phyloP scores from a whole-genome alignment of 23 tunicate genomes.

The Ciona savignyi region DNA sequence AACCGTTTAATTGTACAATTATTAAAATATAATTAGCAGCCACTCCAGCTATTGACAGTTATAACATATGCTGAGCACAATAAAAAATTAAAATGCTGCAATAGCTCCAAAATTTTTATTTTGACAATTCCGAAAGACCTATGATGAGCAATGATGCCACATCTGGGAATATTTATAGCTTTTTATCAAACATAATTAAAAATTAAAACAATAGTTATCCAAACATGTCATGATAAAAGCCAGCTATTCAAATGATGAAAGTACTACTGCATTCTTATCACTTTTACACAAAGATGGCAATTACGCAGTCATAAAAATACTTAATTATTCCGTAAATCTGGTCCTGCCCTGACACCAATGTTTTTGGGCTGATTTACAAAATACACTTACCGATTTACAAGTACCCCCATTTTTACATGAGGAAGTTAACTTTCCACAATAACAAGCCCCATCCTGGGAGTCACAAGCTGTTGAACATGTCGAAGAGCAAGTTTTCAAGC shows the following conservation, averaged over 20 bases:
- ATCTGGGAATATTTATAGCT: no score
- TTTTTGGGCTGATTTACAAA: neutral
- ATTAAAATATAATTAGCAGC: no score
- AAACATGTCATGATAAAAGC: no score
- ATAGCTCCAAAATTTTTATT: no score
- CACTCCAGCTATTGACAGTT: no score
- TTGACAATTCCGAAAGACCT: no score
- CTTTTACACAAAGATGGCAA: neutral
- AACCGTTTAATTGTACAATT: neutral
- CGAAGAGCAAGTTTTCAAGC: slow-evolving; percentile 14
- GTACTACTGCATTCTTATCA: neutral
- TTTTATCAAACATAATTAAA: no score
- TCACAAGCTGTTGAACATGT: slow-evolving; percentile 15
- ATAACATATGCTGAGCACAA: no score
- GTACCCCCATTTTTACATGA: slow-evolving; percentile 32
- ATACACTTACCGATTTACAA: slow-evolving; percentile 20
- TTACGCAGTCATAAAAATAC: neutral
- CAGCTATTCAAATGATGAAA: no score
- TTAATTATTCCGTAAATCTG: neutral
- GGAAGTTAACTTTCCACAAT: slow-evolving; percentile 13
- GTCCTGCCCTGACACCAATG: neutral
- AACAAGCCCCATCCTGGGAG: slow-evolving; percentile 23
- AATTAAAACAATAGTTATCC: no score
- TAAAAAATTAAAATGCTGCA: no score
- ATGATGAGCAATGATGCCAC: no score